Percentiles rank a stretch among this genome's conserved stretches.
Evolutionary conservation across 2,113 vertebrate species (phyloP).

Genomic region (Saguinus midas): DNA sequence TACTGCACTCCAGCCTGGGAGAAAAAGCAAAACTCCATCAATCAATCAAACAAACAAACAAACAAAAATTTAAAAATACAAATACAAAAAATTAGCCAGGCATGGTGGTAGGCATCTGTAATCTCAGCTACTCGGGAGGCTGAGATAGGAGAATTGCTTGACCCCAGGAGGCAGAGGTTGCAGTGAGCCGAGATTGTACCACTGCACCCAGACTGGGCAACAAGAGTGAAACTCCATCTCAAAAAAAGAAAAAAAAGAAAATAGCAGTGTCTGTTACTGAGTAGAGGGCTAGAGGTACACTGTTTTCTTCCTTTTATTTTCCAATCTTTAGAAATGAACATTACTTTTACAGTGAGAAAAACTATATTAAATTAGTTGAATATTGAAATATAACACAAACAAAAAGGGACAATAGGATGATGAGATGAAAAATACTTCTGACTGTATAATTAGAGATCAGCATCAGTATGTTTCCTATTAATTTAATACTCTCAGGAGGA

Average conservation of each 20-base stretch:
- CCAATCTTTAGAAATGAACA: slow-evolving; percentile 37
- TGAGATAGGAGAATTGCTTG: no score
- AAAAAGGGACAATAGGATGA: background rate
- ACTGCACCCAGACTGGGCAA: no score
- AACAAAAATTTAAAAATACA: no score
- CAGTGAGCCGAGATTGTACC: no score
- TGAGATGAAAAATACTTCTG: background rate
- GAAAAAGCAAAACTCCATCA: no score
- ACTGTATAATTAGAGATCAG: slow-evolving; percentile 13
- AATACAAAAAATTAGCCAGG: no score
- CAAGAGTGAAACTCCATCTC: no score
- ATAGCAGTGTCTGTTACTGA: background rate
- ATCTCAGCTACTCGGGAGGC: no score
- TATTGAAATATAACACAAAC: background rate
- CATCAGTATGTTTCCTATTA: slow-evolving; percentile 13
- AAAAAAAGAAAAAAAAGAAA: background rate
- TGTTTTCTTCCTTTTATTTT: background rate
- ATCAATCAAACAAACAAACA: no score
- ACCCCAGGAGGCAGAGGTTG: no score
- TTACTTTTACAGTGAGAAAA: background rate
- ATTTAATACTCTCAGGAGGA: slow-evolving; percentile 9
- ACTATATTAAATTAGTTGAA: slow-evolving; percentile 33
- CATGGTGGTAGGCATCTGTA: no score
- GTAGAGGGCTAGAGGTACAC: background rate
- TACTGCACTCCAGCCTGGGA: no score